Percentiles rank a stretch among this genome's conserved stretches.
These are phyloP conservation scores for Pyrrhosoma nymphula DNA, from an alignment of 2,888 invertebrate species.

Conservation along the genomic window DNA sequence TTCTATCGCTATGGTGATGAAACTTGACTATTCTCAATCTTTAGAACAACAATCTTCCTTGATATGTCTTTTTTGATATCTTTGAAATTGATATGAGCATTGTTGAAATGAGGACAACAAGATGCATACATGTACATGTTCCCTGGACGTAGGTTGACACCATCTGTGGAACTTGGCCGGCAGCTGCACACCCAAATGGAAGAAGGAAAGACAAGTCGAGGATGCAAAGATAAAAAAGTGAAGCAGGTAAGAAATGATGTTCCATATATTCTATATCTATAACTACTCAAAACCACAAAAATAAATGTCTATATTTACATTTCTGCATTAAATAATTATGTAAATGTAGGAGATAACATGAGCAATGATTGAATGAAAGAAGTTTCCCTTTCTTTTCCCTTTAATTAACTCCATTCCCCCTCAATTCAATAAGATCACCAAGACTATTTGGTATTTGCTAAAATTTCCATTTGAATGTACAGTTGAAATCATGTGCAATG, in stretches of 20 bases:
- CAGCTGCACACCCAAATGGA: constrained; percentile 80
- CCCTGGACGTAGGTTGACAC: constrained; percentile 91
- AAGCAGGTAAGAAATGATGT: constrained; percentile 69
- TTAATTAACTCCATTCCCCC: background rate
- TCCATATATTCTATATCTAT: background rate
- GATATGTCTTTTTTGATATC: background rate
- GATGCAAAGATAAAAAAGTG: constrained; percentile 74
- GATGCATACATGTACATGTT: constrained; percentile 92
- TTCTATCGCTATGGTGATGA: background rate
- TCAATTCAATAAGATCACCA: background rate
- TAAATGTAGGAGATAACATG: background rate
- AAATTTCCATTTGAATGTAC: background rate
- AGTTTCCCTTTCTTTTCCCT: background rate
- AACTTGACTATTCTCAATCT: background rate
- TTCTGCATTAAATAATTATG: constrained; percentile 1
- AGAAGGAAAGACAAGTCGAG: constrained; percentile 76
- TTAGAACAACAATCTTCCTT: background rate
- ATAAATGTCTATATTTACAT: background rate
- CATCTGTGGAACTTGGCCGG: constrained; percentile 90
- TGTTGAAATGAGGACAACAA: constrained; percentile 52
- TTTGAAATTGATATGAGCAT: constrained; percentile 7
- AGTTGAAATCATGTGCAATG: background rate
- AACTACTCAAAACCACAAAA: constrained; percentile 17
- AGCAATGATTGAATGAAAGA: background rate
- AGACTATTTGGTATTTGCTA: background rate